Base-by-base conservation (phyloP, 2,797 vertebrate genomes). In the Sphaeramia orbicularis region DNA sequence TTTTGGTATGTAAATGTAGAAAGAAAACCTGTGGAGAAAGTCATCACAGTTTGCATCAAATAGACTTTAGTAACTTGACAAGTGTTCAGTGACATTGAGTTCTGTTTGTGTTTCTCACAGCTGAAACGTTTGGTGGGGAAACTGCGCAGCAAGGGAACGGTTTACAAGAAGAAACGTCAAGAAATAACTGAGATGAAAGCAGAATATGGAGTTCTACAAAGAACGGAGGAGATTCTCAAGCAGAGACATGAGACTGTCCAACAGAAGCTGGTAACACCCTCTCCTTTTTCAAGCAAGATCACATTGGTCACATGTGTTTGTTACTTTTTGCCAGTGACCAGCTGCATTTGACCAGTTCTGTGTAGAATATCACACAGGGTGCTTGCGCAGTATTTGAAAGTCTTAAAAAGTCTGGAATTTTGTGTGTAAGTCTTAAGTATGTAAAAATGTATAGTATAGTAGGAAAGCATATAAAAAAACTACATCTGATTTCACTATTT, bases 51-150 rank as follows among this genome's bases (percentile, higher is more conserved):
- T 24, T 6, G 30, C 30, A 32, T 32, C 30, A 32, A 32, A 32
- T 32, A 32, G 30, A 7, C 8, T 32, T 32, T 7, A 7, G 8
- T 32, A 32, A 4, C 30, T 32, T 32, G 30, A 32, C 30, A 7
- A 32, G 6, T 32, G 30, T 32, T 32, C 30, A 7, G 30, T 32
- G 30, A 32, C 30, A 32, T 8, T 32, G 30, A 9, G 44, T 51
- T 63, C 32, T 71, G 4, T 69, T 27, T 71, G 16, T 49, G 15
- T 64, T 35, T 18, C 74, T 58, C 13, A 74, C 6, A 99, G 97
- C 90, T 99, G 64, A 99, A 99, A 84, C 94, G 93, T n/a, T 94
- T 98, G n/a, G 95, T 99, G 80, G 95, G 37, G 55, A 97, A 96
- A 85, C 88, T 99, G 59, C 94, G 96, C 32, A 94, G 95, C 90